phyloP scores from a whole-genome alignment of 2,113 vertebrate genomes.

The Ranitomeya variabilis region DNA sequence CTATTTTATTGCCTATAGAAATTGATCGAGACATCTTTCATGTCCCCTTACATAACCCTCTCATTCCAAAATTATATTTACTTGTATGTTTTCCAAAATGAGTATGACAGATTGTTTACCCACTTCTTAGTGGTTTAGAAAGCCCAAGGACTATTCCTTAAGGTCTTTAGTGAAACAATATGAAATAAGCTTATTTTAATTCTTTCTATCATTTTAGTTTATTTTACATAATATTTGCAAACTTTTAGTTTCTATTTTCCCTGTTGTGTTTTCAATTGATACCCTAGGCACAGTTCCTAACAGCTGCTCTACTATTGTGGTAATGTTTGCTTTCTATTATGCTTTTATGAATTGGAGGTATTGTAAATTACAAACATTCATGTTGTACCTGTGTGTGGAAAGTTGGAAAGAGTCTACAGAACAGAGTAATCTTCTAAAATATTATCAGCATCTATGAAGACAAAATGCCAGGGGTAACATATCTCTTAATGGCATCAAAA shows the following conservation, averaged over 20 bases:
- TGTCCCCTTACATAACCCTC: neutral
- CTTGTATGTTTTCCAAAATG: neutral
- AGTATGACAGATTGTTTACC: neutral
- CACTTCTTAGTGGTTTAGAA: neutral
- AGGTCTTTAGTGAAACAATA: neutral
- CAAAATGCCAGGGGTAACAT: neutral
- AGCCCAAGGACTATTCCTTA: neutral
- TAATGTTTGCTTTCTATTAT: slow-evolving; percentile 48
- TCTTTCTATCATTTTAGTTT: neutral
- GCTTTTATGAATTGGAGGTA: neutral
- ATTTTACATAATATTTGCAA: neutral
- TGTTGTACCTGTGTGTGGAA: neutral
- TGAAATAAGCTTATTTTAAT: neutral
- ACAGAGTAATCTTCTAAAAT: neutral
- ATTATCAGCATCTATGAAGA: neutral
- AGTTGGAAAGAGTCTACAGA: neutral
- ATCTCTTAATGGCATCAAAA: neutral
- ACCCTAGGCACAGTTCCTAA: slow-evolving; percentile 30
- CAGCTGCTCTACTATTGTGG: slow-evolving; percentile 41
- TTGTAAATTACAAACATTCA: neutral
- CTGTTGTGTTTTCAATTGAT: slow-evolving; percentile 22
- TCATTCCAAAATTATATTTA: neutral
- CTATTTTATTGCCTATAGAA: neutral
- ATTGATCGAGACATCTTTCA: neutral
- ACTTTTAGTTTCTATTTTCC: neutral